Evolutionary conservation across 1,140 invertebrate species (phyloP).

Genomic region (Pseudomyrmex pallidus): DNA sequence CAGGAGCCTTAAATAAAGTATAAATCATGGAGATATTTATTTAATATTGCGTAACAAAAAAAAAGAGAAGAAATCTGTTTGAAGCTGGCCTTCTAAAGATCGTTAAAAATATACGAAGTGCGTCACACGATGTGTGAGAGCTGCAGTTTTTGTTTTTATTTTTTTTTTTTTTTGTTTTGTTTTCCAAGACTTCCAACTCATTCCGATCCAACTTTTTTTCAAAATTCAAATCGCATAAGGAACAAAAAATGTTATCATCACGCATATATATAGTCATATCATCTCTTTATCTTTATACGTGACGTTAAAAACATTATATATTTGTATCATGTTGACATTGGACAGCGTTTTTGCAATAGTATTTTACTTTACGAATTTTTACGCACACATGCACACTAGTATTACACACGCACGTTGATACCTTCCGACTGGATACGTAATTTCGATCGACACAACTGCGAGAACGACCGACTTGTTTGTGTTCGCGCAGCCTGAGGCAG

Average conservation of each 20-base stretch:
- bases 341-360: background rate
- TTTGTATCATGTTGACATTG: slow-evolving; percentile 41
- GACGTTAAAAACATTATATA: slow-evolving; percentile 28
- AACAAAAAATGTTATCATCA: background rate
- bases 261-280: slow-evolving; percentile 25
- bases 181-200: slow-evolving; percentile 15
- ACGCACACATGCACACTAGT: no score
- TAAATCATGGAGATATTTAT: slow-evolving; percentile 38
- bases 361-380: no score
- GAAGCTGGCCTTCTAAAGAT: slow-evolving; percentile 54
- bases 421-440: no score
- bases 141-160: background rate
- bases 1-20: no score
- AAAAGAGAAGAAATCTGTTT: slow-evolving; percentile 10
- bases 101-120: background rate
- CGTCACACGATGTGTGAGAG: background rate
- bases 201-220: background rate
- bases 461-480: no score
- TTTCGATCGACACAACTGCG: no score
- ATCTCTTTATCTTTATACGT: slow-evolving; percentile 6
- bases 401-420: no score
- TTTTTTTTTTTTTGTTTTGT: background rate
- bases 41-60: slow-evolving; percentile 60
- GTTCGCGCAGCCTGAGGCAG: no score
- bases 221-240: background rate